Conservation (phyloP, 2,888 invertebrate species). For the Notocelia uddmanniana region DNA sequence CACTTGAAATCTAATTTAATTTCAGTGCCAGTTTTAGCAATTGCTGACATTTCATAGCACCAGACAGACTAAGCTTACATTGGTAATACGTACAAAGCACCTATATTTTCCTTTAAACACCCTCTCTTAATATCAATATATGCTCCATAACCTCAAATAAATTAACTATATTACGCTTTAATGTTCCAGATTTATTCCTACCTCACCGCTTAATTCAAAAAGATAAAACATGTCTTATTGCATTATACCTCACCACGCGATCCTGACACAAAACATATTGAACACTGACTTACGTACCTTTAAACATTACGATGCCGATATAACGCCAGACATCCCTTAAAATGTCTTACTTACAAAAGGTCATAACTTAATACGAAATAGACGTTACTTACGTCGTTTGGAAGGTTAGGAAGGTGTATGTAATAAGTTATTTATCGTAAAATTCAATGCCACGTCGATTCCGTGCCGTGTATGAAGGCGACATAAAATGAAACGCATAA, state of each 20-base stretch:
- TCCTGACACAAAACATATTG: conserved; percentile 15
- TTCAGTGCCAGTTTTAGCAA: too few species aligned
- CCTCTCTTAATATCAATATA: neutral
- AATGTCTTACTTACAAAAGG: conserved; percentile 3
- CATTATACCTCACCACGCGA: conserved; percentile 33
- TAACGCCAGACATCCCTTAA: conserved; percentile 49
- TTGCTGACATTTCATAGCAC: too few species aligned
- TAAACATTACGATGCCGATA: conserved; percentile 29
- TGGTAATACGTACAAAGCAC: neutral
- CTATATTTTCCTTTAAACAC: neutral
- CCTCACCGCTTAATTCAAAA: conserved; percentile 24
- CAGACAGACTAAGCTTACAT: too few species aligned
- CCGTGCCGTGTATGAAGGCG: conserved; percentile 72
- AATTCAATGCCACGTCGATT: conserved; percentile 72
- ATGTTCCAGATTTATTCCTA: conserved; percentile 21
- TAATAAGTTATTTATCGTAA: conserved; percentile 65
- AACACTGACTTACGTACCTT: conserved; percentile 25
- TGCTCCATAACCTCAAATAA: neutral
- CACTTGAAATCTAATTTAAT: too few species aligned
- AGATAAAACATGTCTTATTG: conserved; percentile 31
- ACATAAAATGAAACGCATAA: conserved; percentile 78
- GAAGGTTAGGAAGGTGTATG: conserved; percentile 49
- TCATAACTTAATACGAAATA: neutral
- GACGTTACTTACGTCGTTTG: neutral
- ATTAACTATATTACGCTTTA: neutral